A percentile compares a stretch with the other conserved stretches of the same genome.
Conservation (phyloP, 2,797 vertebrate species). For the Pelochelys cantorii region DNA sequence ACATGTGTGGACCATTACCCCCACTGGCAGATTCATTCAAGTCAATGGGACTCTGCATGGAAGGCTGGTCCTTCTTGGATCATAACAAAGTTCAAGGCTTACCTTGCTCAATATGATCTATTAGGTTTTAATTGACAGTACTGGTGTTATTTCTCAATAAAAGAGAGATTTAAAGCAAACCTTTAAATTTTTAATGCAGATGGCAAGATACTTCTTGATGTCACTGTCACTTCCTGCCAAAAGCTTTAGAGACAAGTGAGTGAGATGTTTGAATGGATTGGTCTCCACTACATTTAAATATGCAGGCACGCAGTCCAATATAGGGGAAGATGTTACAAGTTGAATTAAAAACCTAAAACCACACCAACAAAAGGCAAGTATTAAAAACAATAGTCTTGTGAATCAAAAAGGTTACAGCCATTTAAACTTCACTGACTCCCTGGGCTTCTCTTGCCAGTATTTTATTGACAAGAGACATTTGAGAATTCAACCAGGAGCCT, state of each 20-base stretch:
- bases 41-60: not conserved
- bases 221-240: constrained; percentile 1
- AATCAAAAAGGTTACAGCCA: not conserved
- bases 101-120: not conserved
- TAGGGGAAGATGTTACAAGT: not conserved
- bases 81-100: too few relatives aligned
- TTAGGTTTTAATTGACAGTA: not conserved
- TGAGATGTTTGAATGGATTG: constrained; percentile 32
- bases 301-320: not conserved
- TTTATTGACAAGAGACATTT: not conserved
- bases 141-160: not conserved
- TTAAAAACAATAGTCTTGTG: not conserved
- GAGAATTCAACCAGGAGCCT: not conserved
- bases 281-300: constrained; percentile 36
- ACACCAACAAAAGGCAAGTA: not conserved
- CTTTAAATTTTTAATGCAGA: constrained; percentile 22
- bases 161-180: not conserved
- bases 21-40: not conserved
- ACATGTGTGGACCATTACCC: not conserved
- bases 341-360: constrained; percentile 19
- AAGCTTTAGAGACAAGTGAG: constrained; percentile 24
- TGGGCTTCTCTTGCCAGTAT: not conserved
- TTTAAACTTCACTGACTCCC: not conserved
- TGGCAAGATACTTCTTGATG: constrained; percentile 16
- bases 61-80: not conserved